Base-by-base conservation (phyloP, 2,888 invertebrate species). In the Synergus gifuensis region DNA sequence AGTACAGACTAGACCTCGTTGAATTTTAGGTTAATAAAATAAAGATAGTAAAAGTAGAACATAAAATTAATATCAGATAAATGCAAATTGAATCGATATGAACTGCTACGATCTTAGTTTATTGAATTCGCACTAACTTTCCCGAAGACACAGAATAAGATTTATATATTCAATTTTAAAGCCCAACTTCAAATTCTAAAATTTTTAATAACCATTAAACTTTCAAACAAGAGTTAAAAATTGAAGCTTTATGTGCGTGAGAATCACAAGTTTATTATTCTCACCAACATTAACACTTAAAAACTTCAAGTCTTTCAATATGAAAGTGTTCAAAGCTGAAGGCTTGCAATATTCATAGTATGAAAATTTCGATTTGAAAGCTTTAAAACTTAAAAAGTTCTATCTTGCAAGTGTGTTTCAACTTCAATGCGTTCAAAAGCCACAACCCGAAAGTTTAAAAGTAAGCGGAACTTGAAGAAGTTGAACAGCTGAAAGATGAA, bases 1-100 rank as follows among this genome's bases (percentile, higher is more conserved):
- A 64, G 36, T 16, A 64, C 7, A 64, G 16, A 64, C 64, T 14
- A 64, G 64, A 64, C 40, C 64, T 36, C 28, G 64, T 64, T 64
- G 14, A 40, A 36, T 64, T 40, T 64, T 4, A 36, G 16, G 8
- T 64, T 64, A 40, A 64, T 64, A 64, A 64, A 64, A 64, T 36
- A 4, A 36, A 28, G 16, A 16, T 16, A 1, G 36, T 64, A 40
- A 64, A 64, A 64, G n/a, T 64, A 64, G 64, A 28, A 28, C 14
- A 4, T 12, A n/a, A 64, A 40, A 40, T 40, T 36, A 64, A 9
- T 28, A 63, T 36, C 36, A 63, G 54, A 14, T 16, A 12, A 63
- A 36, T 40, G 63, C 11, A 63, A 63, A 36, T 40, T 63, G 36
- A 14, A 63, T 63, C 40, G 28, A 28, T 63, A 16, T 28, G 28